Percentiles rank a stretch among this genome's conserved stretches.
These are phyloP conservation scores for Clarias platycephalus DNA, from an alignment of 2,797 vertebrate species.

Conservation along the genomic window DNA sequence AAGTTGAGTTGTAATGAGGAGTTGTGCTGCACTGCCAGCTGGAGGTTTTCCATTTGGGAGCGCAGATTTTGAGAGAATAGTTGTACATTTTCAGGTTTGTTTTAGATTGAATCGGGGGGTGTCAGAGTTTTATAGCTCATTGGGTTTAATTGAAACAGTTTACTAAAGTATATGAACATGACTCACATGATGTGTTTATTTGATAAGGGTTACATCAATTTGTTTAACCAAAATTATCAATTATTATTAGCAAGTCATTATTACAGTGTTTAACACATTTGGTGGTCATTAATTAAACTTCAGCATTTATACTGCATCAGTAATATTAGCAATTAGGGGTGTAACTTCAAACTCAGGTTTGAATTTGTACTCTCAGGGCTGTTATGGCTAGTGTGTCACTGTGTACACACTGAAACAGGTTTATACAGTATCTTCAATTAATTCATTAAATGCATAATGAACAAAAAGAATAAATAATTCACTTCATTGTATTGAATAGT, in stretches of 20 bases:
- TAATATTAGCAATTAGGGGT: no score
- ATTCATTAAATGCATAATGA: no score
- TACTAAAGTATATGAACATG: neutral
- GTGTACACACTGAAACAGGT: no score
- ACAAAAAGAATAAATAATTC: no score
- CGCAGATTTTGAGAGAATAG: no score
- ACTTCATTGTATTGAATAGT: no score
- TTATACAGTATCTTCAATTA: no score
- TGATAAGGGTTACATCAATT: neutral
- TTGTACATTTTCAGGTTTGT: neutral
- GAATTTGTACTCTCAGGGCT: no score
- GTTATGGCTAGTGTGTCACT: no score
- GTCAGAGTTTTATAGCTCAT: neutral
- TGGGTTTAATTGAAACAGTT: neutral
- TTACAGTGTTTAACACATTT: neutral
- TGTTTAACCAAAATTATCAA: neutral
- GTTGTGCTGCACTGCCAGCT: neutral
- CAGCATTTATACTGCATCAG: no score
- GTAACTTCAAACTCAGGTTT: no score
- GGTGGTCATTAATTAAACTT: neutral
- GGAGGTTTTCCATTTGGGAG: constrained; percentile 11
- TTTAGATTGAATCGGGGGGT: neutral
- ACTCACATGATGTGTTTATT: neutral
- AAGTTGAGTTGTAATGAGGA: neutral
- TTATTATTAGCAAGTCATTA: neutral